phyloP scores from a whole-genome alignment of 2,113 vertebrate genomes.

The Periophthalmodon schlosseri region DNA sequence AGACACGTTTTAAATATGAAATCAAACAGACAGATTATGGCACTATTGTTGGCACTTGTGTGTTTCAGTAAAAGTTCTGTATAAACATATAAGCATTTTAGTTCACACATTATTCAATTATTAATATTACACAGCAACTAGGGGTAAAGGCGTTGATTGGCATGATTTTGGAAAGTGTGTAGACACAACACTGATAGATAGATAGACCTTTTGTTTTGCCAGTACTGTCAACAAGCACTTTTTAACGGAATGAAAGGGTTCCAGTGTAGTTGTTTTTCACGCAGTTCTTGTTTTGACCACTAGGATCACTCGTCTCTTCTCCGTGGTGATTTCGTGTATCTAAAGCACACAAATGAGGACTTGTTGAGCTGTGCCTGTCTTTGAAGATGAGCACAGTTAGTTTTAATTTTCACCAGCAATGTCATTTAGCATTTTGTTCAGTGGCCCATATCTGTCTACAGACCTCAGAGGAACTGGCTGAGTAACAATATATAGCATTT shows the following conservation, averaged over 20 bases:
- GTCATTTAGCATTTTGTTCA: conserved; percentile 41
- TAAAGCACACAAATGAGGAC: conserved; percentile 70
- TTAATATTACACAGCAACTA: too few species aligned
- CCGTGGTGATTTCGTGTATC: conserved; percentile 25
- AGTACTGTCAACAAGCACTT: conserved; percentile 10
- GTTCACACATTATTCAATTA: not conserved
- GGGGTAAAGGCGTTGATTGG: not conserved
- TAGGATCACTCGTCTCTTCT: conserved; percentile 25
- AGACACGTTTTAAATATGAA: conserved; percentile 48
- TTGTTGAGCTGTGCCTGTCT: conserved; percentile 23
- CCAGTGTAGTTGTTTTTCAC: conserved; percentile 21
- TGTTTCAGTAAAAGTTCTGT: too few species aligned
- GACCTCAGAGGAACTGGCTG: conserved; percentile 11
- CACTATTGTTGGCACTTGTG: conserved; percentile 11
- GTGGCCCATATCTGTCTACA: conserved; percentile 29
- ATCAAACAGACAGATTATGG: conserved; percentile 44
- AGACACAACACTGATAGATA: conserved; percentile 53
- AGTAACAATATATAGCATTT: not conserved
- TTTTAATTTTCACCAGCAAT: conserved; percentile 63
- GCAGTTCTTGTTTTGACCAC: not conserved
- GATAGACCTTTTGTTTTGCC: conserved; percentile 49
- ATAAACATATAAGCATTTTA: conserved; percentile 7
- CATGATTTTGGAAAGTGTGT: conserved; percentile 53
- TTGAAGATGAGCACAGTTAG: conserved; percentile 23
- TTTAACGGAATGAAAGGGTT: not conserved